A percentile compares a stretch with the other conserved stretches of the same genome.
Conservation (phyloP, 2,113 vertebrate genomes). For the Xenopus tropicalis region UCB_Xtro_10.0 CM004444.2:33314501-33315000, state of each 20-base stretch:
- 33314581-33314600: no score
- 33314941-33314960: not conserved
- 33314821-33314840: slow-evolving; percentile 42
- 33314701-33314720: not conserved
- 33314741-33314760: not conserved
- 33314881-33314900: slow-evolving; percentile 39
- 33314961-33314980: slow-evolving; percentile 17
- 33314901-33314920: slow-evolving; percentile 23
- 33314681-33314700: not conserved
- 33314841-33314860: slow-evolving; percentile 34
- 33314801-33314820: slow-evolving; percentile 15
- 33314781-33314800: not conserved
- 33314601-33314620: no score
- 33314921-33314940: slow-evolving; percentile 4
- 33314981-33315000: slow-evolving; percentile 13
- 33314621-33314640: no score
- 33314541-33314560: no score
- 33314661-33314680: not conserved
- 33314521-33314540: no score
- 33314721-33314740: not conserved
- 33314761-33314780: not conserved
- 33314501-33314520: no score
- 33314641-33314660: no score
- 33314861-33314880: slow-evolving; percentile 43
- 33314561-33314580: no score